Evolutionary conservation across 2,113 vertebrate species (phyloP).

Genomic region (Heptranchias perlo): DNA sequence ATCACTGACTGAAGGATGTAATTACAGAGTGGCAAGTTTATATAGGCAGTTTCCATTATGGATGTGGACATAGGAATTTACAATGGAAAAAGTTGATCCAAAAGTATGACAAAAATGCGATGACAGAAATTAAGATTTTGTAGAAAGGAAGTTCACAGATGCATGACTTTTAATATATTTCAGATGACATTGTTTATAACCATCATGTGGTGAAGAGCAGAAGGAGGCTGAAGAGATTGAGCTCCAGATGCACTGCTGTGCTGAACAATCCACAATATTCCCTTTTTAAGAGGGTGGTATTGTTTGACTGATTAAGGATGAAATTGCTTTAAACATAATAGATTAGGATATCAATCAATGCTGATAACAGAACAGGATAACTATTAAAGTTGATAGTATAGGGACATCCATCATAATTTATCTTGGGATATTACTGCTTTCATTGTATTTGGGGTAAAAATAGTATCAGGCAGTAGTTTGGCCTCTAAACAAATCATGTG

Average conservation of each 20-base stretch:
- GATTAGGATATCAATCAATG: not conserved
- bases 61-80: no score
- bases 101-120: no score
- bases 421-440: not conserved
- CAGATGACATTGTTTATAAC: not conserved
- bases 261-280: not conserved
- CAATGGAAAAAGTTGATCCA: no score
- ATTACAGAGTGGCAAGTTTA: no score
- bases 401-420: not conserved
- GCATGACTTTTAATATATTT: no score
- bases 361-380: not conserved
- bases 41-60: no score
- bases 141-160: no score
- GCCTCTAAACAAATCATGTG: not conserved
- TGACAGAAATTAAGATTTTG: no score
- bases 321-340: constrained; percentile 25
- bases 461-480: no score
- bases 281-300: not conserved
- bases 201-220: not conserved
- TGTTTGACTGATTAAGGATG: not conserved
- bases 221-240: not conserved
- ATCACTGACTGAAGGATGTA: no score
- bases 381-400: constrained; percentile 1
- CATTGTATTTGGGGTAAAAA: not conserved
- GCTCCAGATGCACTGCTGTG: not conserved